Evolutionary conservation across 2,888 invertebrate genomes (phyloP), one percentile per base, ranked within the genome.

Genomic region (Lamellibrachia columna): DNA sequence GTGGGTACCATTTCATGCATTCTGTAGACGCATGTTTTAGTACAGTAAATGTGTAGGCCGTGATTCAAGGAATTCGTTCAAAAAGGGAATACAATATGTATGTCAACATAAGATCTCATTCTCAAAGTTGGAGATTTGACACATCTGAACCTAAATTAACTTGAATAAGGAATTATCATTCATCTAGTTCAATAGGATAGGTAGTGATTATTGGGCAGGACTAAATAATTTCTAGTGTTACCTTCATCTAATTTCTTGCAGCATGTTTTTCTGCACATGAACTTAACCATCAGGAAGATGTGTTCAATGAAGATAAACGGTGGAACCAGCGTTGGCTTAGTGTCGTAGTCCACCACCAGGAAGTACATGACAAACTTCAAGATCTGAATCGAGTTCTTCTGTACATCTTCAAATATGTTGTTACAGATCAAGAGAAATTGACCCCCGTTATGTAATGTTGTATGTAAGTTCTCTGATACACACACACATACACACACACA

Each of bases 281-380:
- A 95, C 90, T 93, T 92, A 40, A 95, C 11, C n/a, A 94, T 58
- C 1, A 94, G 93, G 93, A 93, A 94, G 90, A 95, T 52, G 93
- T 95, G 95, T n/a, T 95, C 95, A 52, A 97, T 53, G 11, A 97
- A 93, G 93, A 96, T 95, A 92, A 97, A 95, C 0, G 97, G 97
- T 6, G 97, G 96, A 0, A 96, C 95, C 11, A 97, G 94, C 7
- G 95, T 94, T 0, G 96, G 96, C 94, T 96, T 96, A 52, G 95
- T 94, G 92, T 96, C 95, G 93, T 96, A 96, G 93, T 97, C 97
- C 94, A 95, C 95, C 60, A 96, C 96, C 55, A 97, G 95, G 75
- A 96, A 96, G 93, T 96, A 97, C 96, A 96, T 96, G 94, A 96
- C 96, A 93, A 95, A 97, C 94, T 96, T 96, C 96, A 97, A 97